Evolutionary conservation across 2,797 vertebrate species (phyloP).

Genomic region (Morelia viridis): DNA sequence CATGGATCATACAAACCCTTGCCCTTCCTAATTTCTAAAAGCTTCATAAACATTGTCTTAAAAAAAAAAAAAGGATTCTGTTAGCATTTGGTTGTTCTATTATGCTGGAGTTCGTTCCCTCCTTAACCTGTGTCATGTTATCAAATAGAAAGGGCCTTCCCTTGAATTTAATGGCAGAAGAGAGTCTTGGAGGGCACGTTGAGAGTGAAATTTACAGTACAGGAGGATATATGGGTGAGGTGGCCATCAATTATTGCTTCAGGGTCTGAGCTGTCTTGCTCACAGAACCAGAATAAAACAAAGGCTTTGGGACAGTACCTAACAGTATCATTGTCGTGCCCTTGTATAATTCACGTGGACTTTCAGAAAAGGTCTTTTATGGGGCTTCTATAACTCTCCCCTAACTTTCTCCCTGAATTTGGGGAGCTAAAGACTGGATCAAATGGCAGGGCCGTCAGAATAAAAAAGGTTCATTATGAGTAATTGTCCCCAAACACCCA

Average conservation of each 20-base stretch:
- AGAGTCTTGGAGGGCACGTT: neutral
- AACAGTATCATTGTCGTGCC: neutral
- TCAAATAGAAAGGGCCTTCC: neutral
- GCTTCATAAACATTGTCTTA: constrained; percentile 26
- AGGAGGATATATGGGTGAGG: neutral
- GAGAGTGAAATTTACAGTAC: neutral
- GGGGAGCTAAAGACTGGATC: neutral
- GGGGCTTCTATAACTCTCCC: neutral
- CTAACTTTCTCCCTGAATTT: neutral
- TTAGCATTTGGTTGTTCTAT: neutral
- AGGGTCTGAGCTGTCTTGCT: neutral
- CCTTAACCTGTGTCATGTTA: neutral
- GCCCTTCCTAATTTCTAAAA: constrained; percentile 8
- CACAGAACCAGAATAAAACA: neutral
- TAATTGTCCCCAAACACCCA: neutral
- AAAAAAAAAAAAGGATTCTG: neutral
- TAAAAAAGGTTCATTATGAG: neutral
- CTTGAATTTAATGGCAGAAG: too few species aligned
- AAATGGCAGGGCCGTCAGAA: neutral
- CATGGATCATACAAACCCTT: constrained; percentile 36
- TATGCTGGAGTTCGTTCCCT: neutral
- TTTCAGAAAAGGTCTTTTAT: neutral
- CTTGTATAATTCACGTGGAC: too few species aligned
- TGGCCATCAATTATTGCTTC: neutral
- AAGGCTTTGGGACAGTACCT: neutral